These are phyloP conservation scores for Azemiops feae DNA, from an alignment of 2,113 vertebrate species.

Conservation along the genomic window DNA sequence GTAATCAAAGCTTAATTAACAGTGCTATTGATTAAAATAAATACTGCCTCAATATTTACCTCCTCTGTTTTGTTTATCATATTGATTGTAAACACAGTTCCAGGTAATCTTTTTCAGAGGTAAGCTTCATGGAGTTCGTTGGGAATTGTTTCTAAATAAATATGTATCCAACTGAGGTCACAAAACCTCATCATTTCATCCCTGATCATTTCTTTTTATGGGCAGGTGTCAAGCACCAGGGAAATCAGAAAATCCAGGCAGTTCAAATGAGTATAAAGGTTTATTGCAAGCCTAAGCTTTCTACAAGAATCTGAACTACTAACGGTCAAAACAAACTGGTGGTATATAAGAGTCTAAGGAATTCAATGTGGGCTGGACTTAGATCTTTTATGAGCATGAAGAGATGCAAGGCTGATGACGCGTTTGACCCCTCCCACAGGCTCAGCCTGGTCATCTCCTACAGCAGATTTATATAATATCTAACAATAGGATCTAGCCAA, in stretches of 20 bases:
- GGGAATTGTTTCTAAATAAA: background rate
- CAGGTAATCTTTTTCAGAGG: background rate
- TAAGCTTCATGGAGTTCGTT: background rate
- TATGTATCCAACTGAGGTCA: background rate
- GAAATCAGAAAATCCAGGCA: too few species aligned
- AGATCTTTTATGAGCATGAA: too few species aligned
- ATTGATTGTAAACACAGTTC: background rate
- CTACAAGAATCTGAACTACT: too few species aligned
- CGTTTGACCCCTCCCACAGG: too few species aligned
- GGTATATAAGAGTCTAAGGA: too few species aligned
- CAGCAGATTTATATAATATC: conserved; percentile 35
- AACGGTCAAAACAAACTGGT: too few species aligned
- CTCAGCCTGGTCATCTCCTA: background rate
- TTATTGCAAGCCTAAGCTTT: too few species aligned
- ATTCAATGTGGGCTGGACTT: too few species aligned
- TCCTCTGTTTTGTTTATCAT: background rate
- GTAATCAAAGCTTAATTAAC: background rate
- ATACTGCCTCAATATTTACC: background rate
- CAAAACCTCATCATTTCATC: background rate
- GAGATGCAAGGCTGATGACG: too few species aligned
- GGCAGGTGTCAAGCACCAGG: too few species aligned
- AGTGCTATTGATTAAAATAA: background rate
- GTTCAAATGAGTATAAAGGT: too few species aligned
- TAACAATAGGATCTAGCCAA: conserved; percentile 27
- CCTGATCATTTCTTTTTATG: background rate